Evolutionary conservation across 2,888 invertebrate species (phyloP).

Genomic region (Thera obeliscata): DNA sequence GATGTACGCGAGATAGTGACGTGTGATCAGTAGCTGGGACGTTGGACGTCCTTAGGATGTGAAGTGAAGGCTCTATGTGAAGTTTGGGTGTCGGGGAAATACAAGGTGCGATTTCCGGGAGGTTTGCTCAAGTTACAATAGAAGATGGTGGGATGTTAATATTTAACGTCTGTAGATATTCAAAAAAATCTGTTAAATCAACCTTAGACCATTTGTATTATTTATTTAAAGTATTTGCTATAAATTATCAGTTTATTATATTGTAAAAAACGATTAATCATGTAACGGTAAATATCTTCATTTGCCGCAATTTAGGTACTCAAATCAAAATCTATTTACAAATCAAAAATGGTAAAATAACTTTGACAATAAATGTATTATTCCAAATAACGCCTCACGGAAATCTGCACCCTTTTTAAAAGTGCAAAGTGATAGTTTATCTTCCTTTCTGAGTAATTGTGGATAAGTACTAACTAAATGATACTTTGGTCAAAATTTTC

Average conservation of each 20-base stretch:
- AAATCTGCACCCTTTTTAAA: slow-evolving; percentile 23
- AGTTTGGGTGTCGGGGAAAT: slow-evolving; percentile 1
- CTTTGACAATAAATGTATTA: slow-evolving; percentile 2
- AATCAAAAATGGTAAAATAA: background rate
- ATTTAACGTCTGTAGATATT: slow-evolving; percentile 13
- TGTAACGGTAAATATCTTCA: too few species aligned
- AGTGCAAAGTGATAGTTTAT: slow-evolving; percentile 28
- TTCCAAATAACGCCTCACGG: slow-evolving; percentile 17
- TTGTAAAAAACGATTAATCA: too few species aligned
- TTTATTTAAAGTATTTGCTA: background rate
- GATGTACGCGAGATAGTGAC: background rate
- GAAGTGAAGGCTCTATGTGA: background rate
- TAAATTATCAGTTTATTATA: too few species aligned
- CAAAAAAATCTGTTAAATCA: slow-evolving; percentile 1
- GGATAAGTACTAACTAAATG: slow-evolving; percentile 3
- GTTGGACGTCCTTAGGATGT: background rate
- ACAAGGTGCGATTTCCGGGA: slow-evolving; percentile 24
- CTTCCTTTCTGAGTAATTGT: slow-evolving; percentile 14
- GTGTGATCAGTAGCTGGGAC: slow-evolving; percentile 3
- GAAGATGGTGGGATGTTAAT: slow-evolving; percentile 14
- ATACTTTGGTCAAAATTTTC: too few species aligned
- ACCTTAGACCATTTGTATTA: background rate
- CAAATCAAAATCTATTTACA: slow-evolving; percentile 2
- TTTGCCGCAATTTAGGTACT: too few species aligned
- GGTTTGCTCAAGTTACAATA: slow-evolving; percentile 5